phyloP scores from a whole-genome alignment of 2,888 invertebrate genomes.

The Cacoxenus indagator region DNA sequence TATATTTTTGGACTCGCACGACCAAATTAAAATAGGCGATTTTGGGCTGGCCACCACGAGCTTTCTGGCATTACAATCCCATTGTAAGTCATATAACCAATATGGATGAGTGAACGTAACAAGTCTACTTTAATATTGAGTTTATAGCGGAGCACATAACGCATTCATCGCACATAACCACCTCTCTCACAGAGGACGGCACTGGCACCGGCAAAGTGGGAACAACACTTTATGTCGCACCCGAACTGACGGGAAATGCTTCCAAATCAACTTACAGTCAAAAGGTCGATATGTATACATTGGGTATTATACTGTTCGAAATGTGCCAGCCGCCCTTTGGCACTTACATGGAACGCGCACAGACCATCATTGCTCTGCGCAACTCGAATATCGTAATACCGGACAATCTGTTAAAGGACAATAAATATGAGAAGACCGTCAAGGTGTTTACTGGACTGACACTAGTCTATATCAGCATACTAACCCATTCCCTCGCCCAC shows the following conservation, averaged over 20 bases:
- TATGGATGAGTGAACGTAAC: too few relatives aligned
- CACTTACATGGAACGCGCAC: slow-evolving; percentile 92
- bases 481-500: not conserved
- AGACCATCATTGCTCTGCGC: slow-evolving; percentile 81
- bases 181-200: slow-evolving; percentile 61
- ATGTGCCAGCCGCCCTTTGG: slow-evolving; percentile 90
- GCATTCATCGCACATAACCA: slow-evolving; percentile 43
- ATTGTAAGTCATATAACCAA: slow-evolving; percentile 47
- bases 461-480: too few relatives aligned
- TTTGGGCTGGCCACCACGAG: slow-evolving; percentile 95
- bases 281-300: slow-evolving; percentile 88
- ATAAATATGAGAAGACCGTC: slow-evolving; percentile 68
- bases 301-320: slow-evolving; percentile 94
- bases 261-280: slow-evolving; percentile 86
- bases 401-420: slow-evolving; percentile 73
- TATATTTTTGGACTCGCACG: slow-evolving; percentile 93
- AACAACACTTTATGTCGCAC: slow-evolving; percentile 95
- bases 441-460: slow-evolving; percentile 71
- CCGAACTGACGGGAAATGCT: slow-evolving; percentile 83
- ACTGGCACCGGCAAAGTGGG: slow-evolving; percentile 87
- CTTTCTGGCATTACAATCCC: slow-evolving; percentile 71
- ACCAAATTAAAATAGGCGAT: slow-evolving; percentile 97
- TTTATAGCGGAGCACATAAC: slow-evolving; percentile 45
- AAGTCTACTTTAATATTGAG: not conserved
- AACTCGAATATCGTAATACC: slow-evolving; percentile 81